Percentiles rank a stretch among this genome's conserved stretches.
Conservation (phyloP, 2,113 vertebrate species). For the Scomber scombrus region DNA sequence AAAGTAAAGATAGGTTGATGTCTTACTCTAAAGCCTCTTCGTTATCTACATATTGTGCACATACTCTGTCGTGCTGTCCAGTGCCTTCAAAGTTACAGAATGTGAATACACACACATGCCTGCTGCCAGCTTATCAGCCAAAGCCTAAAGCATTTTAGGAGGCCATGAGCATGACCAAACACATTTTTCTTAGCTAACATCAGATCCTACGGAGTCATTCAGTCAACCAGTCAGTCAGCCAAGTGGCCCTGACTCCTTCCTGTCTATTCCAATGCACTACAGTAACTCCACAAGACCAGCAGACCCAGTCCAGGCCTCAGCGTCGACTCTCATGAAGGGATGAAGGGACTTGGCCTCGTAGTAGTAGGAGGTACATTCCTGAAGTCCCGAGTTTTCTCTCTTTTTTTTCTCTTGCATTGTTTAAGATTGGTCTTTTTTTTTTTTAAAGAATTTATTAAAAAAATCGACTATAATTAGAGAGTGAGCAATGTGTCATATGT, state of each 20-base stretch:
- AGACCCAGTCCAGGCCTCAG: slow-evolving; percentile 40
- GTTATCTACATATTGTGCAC: slow-evolving; percentile 8
- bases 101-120: slow-evolving; percentile 19
- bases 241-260: slow-evolving; percentile 65
- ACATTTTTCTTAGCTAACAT: slow-evolving; percentile 74
- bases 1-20: background rate
- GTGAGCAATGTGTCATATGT: background rate
- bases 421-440: background rate
- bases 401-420: background rate
- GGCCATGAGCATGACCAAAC: slow-evolving; percentile 63
- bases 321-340: slow-evolving; percentile 34
- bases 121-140: slow-evolving; percentile 57
- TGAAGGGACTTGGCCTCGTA: slow-evolving; percentile 25
- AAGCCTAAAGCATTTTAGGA: slow-evolving; percentile 57
- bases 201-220: slow-evolving; percentile 64
- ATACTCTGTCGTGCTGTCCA: slow-evolving; percentile 1
- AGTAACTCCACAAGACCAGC: slow-evolving; percentile 41
- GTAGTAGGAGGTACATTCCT: slow-evolving; percentile 42
- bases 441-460: background rate
- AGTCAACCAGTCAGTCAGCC: slow-evolving; percentile 44
- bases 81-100: slow-evolving; percentile 26
- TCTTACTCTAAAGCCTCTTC: slow-evolving; percentile 21
- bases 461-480: slow-evolving; percentile 1
- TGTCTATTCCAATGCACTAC: slow-evolving; percentile 48
- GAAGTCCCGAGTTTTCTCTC: background rate